Evolutionary conservation across 2,888 invertebrate species (phyloP), one percentile per base, ranked within the genome.

Genomic region (Petrolisthes manimaculis): DNA sequence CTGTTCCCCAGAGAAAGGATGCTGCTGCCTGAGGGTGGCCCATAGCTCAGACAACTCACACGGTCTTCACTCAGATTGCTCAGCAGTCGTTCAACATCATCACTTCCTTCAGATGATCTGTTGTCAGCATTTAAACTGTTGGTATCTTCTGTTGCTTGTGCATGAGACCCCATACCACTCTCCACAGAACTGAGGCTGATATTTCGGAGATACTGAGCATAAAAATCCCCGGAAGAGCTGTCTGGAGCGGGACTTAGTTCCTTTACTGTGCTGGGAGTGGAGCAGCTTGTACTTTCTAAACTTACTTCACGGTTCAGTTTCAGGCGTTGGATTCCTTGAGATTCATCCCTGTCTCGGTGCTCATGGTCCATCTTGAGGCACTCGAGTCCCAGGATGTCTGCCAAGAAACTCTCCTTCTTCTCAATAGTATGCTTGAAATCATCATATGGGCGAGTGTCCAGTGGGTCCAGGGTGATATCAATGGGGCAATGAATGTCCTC

Each of bases 1-100:
- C 75, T 86, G 54, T 56, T 84, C 4, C 81, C 84, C 54, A 83
- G 79, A 14, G 83, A 83, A 51, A 84, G 21, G 4, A 84, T 55
- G n/a, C 88, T 88, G 51, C 88, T 88, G 4, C 90, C 83, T 3
- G 90, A 90, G 0, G 90, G 90, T 12, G 88, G 88, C 4, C 88
- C 88, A 61, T 90, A 90, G 37, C 88, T 85, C 55, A 90, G 12
- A 24, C 89, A 83, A 37, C 86, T 89, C 8, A 71, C 53, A n/a
- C 80, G 86, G n/a, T 89, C 89, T 18, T 86, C 86, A 75, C 83
- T 83, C 14, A 80, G 21, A 51, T 89, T 83, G 69, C 89, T 86
- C 54, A 55, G 79, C 18, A 83, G 8, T 54, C 80, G 74, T 67
- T 88, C 88, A 21, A 71, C 55, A 8, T 79, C 84, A 53, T 87